Conservation (phyloP, 2,113 vertebrate species). For the Syngnathoides biaculeatus region DNA sequence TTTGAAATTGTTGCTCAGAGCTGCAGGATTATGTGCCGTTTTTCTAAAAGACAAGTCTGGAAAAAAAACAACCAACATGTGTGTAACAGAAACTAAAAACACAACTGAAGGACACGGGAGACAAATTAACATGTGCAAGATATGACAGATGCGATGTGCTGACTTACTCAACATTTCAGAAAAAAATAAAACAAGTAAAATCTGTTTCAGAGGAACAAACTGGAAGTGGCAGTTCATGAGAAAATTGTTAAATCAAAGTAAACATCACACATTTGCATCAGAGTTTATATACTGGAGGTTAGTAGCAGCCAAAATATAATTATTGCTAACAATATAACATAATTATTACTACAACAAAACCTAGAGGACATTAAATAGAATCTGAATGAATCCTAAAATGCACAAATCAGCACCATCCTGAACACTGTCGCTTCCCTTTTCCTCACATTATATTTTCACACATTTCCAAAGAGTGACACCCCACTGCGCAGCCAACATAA, state of each 20-base stretch:
- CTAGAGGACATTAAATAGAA: not conserved
- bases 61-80: not conserved
- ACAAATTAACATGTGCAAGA: not conserved
- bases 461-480: constrained; percentile 17
- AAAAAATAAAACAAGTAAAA: not conserved
- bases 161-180: not conserved
- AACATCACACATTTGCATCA: not conserved
- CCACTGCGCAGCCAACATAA: constrained; percentile 28
- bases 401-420: not conserved
- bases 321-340: not conserved
- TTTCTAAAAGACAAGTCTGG: not conserved
- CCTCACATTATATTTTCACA: constrained; percentile 18
- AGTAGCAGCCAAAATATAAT: not conserved
- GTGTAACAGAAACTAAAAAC: not conserved
- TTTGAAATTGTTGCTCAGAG: not conserved
- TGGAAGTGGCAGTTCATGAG: not conserved
- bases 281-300: not conserved
- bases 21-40: not conserved
- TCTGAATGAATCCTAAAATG: not conserved
- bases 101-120: not conserved
- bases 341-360: not conserved
- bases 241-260: not conserved
- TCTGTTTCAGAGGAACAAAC: not conserved
- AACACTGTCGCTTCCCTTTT: not conserved
- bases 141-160: not conserved